phyloP scores from a whole-genome alignment of 2,888 invertebrate genomes.

The Caradrina clavipalpis region DNA sequence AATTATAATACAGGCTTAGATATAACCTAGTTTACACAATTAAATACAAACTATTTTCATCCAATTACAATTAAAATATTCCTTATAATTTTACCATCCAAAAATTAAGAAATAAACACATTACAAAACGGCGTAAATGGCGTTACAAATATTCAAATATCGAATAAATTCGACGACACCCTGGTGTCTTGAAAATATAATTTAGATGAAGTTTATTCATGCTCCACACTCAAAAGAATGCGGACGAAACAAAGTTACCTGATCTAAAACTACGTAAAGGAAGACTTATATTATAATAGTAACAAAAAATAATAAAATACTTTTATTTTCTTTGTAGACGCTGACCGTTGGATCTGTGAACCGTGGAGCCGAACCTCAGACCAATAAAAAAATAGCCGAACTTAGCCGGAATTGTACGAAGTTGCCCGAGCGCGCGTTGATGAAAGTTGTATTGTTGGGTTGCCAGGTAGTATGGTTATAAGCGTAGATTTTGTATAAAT shows the following conservation, averaged over 20 bases:
- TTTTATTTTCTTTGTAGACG: conserved; percentile 70
- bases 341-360: conserved; percentile 72
- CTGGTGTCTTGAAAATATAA: not conserved
- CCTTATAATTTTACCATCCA: not conserved
- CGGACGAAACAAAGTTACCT: conserved; percentile 49
- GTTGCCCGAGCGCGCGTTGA: conserved; percentile 69
- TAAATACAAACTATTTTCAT: not conserved
- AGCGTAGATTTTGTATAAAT: not conserved
- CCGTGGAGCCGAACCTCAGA: conserved; percentile 63
- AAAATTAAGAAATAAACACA: conserved; percentile 10
- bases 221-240: conserved; percentile 43
- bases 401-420: conserved; percentile 58
- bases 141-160: conserved; percentile 16
- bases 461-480: conserved; percentile 60
- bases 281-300: conserved; percentile 50
- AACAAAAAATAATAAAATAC: conserved; percentile 63
- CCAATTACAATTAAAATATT: too few relatives aligned
- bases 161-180: not conserved
- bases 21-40: too few relatives aligned
- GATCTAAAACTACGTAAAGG: conserved; percentile 49
- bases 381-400: conserved; percentile 50
- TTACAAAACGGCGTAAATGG: conserved; percentile 12
- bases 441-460: conserved; percentile 76
- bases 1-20: too few relatives aligned
- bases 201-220: conserved; percentile 6